A percentile compares a stretch with the other conserved stretches of the same genome.
Conservation (phyloP, 2,888 invertebrate species). For the Tachina fera region DNA sequence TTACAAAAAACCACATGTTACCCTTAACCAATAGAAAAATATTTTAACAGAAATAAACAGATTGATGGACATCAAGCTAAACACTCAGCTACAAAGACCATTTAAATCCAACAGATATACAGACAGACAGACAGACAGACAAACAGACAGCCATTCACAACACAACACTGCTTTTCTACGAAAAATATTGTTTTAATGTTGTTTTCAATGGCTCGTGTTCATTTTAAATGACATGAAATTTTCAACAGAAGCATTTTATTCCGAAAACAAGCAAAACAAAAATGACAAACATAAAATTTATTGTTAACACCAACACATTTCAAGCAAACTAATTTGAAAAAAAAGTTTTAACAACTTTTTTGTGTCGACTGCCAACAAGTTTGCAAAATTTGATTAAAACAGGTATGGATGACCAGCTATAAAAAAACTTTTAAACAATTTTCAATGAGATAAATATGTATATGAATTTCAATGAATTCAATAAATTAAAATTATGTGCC, state of each 20-base stretch:
- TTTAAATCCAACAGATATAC: background rate
- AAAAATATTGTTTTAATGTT: constrained; percentile 11
- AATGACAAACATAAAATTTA: background rate
- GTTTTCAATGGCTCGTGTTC: constrained; percentile 26
- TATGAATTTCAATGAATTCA: too few species aligned
- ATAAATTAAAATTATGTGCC: too few species aligned
- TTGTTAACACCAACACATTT: constrained; percentile 25
- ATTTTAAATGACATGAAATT: constrained; percentile 10
- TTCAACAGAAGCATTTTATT: constrained; percentile 23
- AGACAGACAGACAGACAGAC: too few species aligned
- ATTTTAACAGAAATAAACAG: background rate
- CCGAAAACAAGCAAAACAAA: background rate
- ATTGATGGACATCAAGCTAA: constrained; percentile 21
- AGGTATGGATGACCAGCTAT: background rate
- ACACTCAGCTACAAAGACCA: background rate
- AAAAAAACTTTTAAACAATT: too few species aligned
- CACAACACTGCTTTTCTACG: background rate
- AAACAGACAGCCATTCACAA: background rate
- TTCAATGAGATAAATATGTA: too few species aligned
- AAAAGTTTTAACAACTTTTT: background rate
- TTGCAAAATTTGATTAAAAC: constrained; percentile 26
- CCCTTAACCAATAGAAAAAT: background rate
- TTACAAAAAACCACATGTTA: background rate
- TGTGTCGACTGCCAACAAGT: constrained; percentile 11
- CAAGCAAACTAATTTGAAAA: background rate